Evolutionary conservation across 2,797 vertebrate genomes (phyloP), one percentile per base, ranked within the genome.

Genomic region (Enteromius trimaculatus): DNA sequence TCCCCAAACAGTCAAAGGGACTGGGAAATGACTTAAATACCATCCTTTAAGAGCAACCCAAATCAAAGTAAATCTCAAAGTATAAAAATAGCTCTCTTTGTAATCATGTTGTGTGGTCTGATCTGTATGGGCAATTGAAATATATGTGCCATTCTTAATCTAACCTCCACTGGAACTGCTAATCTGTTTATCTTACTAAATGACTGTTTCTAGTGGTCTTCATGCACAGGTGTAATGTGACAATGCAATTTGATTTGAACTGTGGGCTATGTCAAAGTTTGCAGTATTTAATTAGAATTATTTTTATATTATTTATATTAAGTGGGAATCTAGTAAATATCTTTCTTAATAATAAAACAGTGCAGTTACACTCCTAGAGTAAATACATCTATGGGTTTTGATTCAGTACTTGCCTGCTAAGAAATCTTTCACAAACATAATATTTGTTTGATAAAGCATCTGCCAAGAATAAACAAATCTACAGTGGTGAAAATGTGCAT

Each of bases 81-180:
- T 72, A 64, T 49, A 72, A 81, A 80, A 81, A 72, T 64, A 47
- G 51, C 66, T 34, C n/a, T 47, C 39, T 72, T 47, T 70, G n/a
- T 79, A 51, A 79, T 69, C n/a, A 80, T 55, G 47, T 21, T 19
- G 16, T 29, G 37, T 60, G 11, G 26, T 23, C 14, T 44, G 39
- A 34, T 66, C 1, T 26, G 65, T 21, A 37, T 79, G 47, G 26
- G 53, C 19, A 79, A 51, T 3, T 19, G 37, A 77, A 44, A 77
- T 39, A 26, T 7, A 3, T 51, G 19, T 34, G 29, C 21, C 77
- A 19, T 26, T 23, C 2, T 6, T 51, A 44, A 62, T 29, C 60
- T 47, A 68, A 53, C 29, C 16, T 6, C 31, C 16, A 39, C 10
- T 69, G 34, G 34, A n/a, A 79, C 64, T 13, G 14, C 47, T 29